A percentile compares a stretch with the other conserved stretches of the same genome.
Conservation (phyloP, 2,888 invertebrate species). For the Galeopsomyia nigrocyanea region DNA sequence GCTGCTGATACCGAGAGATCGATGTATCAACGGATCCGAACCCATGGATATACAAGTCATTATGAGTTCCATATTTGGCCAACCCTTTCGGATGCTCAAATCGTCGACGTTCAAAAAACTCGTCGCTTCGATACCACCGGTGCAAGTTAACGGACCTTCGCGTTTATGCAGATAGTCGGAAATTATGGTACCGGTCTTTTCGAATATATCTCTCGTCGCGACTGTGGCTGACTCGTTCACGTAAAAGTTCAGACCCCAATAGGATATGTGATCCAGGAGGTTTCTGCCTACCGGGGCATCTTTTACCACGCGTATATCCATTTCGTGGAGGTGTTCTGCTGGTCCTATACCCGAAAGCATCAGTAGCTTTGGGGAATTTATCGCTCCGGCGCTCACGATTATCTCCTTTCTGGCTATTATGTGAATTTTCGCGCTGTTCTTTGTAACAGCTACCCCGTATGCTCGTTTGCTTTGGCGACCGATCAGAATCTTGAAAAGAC, state of each 20-base stretch:
- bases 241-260: slow-evolving; percentile 73
- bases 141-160: slow-evolving; percentile 73
- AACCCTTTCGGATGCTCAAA: slow-evolving; percentile 72
- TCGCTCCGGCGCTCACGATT: too few species aligned
- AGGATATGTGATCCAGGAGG: slow-evolving; percentile 78
- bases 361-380: slow-evolving; percentile 79
- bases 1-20: slow-evolving; percentile 71
- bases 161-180: slow-evolving; percentile 72
- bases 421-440: slow-evolving; percentile 49
- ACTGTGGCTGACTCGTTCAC: slow-evolving; percentile 67
- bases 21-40: slow-evolving; percentile 70
- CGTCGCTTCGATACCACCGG: slow-evolving; percentile 78
- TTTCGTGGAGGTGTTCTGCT: slow-evolving; percentile 71
- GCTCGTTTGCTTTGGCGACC: slow-evolving; percentile 75
- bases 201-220: slow-evolving; percentile 9
- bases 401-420: too few species aligned
- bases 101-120: slow-evolving; percentile 76
- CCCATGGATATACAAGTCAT: slow-evolving; percentile 75
- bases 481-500: slow-evolving; percentile 76
- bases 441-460: slow-evolving; percentile 77
- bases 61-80: slow-evolving; percentile 80
- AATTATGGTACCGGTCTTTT: slow-evolving; percentile 41
- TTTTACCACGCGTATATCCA: slow-evolving; percentile 71
- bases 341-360: slow-evolving; percentile 85
- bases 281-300: slow-evolving; percentile 77